phyloP scores from a whole-genome alignment of 1,140 invertebrate species.

The Pogonomyrmex californicus region DNA sequence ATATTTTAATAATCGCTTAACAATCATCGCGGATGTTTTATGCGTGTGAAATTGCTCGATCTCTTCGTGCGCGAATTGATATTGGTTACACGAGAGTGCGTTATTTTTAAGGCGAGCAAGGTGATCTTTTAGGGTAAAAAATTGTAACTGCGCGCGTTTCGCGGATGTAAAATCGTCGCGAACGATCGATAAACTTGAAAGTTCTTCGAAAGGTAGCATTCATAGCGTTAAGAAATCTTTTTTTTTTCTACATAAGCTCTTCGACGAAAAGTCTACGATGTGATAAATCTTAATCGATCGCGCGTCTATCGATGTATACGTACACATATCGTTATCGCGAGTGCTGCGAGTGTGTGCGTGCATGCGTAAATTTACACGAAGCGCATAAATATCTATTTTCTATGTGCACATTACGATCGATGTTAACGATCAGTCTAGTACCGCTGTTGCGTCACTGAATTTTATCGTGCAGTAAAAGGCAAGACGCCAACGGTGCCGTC shows the following conservation, averaged over 20 bases:
- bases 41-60: constrained; percentile 22
- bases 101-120: constrained; percentile 33
- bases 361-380: neutral
- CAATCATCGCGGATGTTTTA: constrained; percentile 51
- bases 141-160: constrained; percentile 13
- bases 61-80: constrained; percentile 15
- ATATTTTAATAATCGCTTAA: constrained; percentile 78
- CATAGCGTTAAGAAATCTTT: constrained; percentile 34
- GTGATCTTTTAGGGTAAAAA: constrained; percentile 9
- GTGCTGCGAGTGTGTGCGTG: neutral
- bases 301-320: constrained; percentile 51
- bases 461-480: constrained; percentile 41
- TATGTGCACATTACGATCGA: constrained; percentile 57
- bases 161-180: neutral
- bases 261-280: constrained; percentile 70
- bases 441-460: constrained; percentile 67
- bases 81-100: constrained; percentile 5
- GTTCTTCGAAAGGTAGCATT: constrained; percentile 40
- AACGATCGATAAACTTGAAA: constrained; percentile 37
- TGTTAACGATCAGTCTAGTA: constrained; percentile 59
- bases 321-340: constrained; percentile 33
- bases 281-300: constrained; percentile 70
- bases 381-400: constrained; percentile 42
- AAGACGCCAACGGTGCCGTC: constrained; percentile 40
- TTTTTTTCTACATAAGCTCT: constrained; percentile 57